A percentile compares a stretch with the other conserved stretches of the same genome.
These are phyloP conservation scores for Hestina assimilis DNA, from an alignment of 1,140 invertebrate species.

Conservation along the genomic window DNA sequence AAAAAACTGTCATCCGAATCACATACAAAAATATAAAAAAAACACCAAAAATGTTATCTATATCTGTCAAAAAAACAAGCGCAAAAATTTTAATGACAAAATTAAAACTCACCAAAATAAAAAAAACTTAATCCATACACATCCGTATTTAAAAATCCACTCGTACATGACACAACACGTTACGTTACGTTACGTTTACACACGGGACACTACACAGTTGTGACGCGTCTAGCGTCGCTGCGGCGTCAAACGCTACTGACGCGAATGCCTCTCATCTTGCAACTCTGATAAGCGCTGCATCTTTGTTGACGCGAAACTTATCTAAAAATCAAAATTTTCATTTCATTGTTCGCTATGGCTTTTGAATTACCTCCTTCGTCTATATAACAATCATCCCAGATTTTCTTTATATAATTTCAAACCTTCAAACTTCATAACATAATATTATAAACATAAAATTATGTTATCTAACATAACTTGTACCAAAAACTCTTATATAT, in stretches of 20 bases:
- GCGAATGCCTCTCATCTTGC: not conserved
- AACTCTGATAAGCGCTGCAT: not conserved
- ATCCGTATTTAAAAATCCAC: constrained; percentile 5
- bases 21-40: not conserved
- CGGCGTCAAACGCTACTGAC: constrained; percentile 15
- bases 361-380: too few relatives aligned
- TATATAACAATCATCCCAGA: too few relatives aligned
- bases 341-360: too few relatives aligned
- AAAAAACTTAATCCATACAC: constrained; percentile 6
- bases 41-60: not conserved
- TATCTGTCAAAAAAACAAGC: not conserved
- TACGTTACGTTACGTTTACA: not conserved
- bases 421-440: too few relatives aligned
- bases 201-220: constrained; percentile 1
- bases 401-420: too few relatives aligned
- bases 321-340: not conserved
- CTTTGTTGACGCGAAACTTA: not conserved
- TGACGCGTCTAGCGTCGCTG: constrained; percentile 3
- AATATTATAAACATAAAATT: too few relatives aligned
- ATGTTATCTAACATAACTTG: too few relatives aligned
- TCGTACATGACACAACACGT: constrained; percentile 4
- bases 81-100: not conserved
- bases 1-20: too few relatives aligned
- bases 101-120: constrained; percentile 1
- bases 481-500: too few relatives aligned